Conservation (phyloP, 2,113 vertebrate species). For the Suricata suricatta region DNA sequence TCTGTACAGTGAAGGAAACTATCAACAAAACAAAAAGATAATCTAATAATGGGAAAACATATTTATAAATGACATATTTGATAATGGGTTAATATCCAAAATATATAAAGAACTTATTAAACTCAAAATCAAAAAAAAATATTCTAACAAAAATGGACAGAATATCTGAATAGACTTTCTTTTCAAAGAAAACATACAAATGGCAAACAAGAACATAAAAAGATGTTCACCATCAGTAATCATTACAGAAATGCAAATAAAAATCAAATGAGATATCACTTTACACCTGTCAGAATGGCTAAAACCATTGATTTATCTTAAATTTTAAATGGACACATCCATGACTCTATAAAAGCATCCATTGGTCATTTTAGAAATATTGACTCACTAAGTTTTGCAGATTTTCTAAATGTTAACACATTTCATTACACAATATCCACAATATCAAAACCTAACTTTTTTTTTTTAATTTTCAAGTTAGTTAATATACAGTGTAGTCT, state of each 20-base stretch:
- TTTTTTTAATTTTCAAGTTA: no score
- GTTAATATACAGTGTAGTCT: no score
- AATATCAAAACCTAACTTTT: not conserved
- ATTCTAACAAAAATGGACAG: not conserved
- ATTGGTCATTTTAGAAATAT: not conserved
- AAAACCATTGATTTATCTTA: not conserved
- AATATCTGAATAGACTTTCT: not conserved
- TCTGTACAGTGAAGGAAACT: not conserved
- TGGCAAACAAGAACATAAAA: not conserved
- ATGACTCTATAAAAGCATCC: not conserved
- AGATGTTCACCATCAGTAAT: not conserved
- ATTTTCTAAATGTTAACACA: not conserved
- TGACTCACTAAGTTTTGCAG: not conserved
- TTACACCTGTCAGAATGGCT: not conserved
- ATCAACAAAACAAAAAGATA: not conserved
- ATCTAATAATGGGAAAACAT: not conserved
- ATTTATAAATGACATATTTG: not conserved
- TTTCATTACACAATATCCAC: not conserved
- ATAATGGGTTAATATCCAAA: not conserved
- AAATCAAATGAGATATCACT: not conserved
- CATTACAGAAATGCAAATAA: not conserved
- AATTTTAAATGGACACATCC: not conserved
- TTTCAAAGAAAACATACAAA: not conserved
- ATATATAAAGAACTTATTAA: not conserved
- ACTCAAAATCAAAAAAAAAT: not conserved